Percentiles rank a stretch among this genome's conserved stretches.
These are phyloP conservation scores for Dynastes maya DNA, from an alignment of 2,888 invertebrate genomes.

Conservation along the genomic window DNA sequence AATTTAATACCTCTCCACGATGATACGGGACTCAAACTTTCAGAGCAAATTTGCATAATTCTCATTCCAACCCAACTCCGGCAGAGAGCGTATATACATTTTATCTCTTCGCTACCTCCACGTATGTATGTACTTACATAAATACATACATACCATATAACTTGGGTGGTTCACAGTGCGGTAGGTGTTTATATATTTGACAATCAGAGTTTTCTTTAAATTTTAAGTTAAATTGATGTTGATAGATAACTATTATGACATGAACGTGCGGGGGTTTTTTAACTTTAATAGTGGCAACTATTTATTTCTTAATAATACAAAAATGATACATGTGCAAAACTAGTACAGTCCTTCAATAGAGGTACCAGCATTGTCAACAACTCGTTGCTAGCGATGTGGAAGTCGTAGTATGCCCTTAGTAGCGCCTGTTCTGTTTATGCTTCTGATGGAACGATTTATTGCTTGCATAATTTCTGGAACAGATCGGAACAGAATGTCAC, in stretches of 20 bases:
- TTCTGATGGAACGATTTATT: too few species aligned
- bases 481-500: constrained; percentile 2
- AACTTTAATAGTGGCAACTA: neutral
- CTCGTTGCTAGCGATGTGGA: constrained; percentile 4
- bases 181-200: constrained; percentile 21
- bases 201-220: constrained; percentile 43
- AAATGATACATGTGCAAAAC: constrained; percentile 12
- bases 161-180: neutral
- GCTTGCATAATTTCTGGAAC: neutral
- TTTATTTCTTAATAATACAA: constrained; percentile 9
- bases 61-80: constrained; percentile 15
- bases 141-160: neutral
- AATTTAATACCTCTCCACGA: constrained; percentile 46
- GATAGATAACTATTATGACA: constrained; percentile 19
- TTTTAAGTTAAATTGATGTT: constrained; percentile 20
- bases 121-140: neutral
- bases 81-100: constrained; percentile 23
- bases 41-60: constrained; percentile 43
- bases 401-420: neutral
- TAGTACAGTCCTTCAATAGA: constrained; percentile 14
- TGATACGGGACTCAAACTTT: constrained; percentile 42
- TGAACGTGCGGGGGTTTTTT: too few species aligned
- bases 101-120: constrained; percentile 15
- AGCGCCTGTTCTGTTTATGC: too few species aligned
- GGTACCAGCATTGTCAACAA: constrained; percentile 5